A percentile compares a stretch with the other conserved stretches of the same genome.
phyloP scores from a whole-genome alignment of 2,797 vertebrate genomes.

The Melanotaenia boesemani region DNA sequence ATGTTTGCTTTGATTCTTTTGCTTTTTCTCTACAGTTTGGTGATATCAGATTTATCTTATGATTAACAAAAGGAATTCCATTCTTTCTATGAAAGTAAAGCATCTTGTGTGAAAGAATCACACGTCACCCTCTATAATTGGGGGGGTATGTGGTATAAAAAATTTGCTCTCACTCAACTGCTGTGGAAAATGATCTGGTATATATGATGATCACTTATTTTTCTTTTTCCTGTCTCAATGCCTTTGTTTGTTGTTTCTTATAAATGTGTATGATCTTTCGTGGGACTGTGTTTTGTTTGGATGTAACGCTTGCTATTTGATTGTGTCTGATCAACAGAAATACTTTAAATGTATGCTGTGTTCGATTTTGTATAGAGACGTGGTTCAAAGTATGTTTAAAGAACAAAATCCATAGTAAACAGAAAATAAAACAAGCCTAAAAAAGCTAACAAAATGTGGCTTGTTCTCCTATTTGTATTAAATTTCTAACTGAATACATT shows the following conservation, averaged over 20 bases:
- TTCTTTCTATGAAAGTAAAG: constrained; percentile 99
- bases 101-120: constrained; percentile 85
- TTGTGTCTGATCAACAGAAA: constrained; percentile 73
- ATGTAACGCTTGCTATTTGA: constrained; percentile 67
- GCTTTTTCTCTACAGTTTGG: constrained; percentile 65
- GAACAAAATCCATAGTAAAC: constrained; percentile 72
- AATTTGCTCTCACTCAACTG: constrained; percentile 57
- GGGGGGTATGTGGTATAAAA: constrained; percentile 52
- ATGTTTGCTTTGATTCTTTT: constrained; percentile 52
- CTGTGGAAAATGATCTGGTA: constrained; percentile 58
- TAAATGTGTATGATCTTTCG: constrained; percentile 42
- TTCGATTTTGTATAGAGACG: constrained; percentile 76
- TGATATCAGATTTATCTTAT: constrained; percentile 70
- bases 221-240: constrained; percentile 55
- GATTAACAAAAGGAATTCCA: constrained; percentile 82
- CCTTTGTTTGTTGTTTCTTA: constrained; percentile 68
- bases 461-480: constrained; percentile 76
- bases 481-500: constrained; percentile 73
- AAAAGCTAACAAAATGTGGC: constrained; percentile 65
- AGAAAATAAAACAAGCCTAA: constrained; percentile 43
- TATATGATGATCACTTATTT: constrained; percentile 58
- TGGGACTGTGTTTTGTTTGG: constrained; percentile 55
- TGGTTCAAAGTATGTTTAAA: constrained; percentile 78
- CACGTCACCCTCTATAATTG: constrained; percentile 72
- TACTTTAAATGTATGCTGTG: constrained; percentile 75